Conservation (phyloP, 2,797 vertebrate species). For the Phalloptychus januarius region DNA sequence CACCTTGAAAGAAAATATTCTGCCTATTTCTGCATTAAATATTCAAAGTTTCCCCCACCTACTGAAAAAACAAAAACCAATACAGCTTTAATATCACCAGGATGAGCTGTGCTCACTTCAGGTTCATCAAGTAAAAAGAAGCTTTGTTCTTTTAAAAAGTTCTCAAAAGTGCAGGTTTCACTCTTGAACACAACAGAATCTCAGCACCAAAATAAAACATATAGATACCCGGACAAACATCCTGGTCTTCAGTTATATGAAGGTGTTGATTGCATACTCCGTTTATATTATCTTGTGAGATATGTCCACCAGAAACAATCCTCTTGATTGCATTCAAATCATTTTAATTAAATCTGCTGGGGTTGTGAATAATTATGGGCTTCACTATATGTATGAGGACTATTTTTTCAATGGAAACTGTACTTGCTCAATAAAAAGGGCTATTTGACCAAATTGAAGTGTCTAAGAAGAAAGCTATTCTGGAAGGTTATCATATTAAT, state of each 20-base stretch:
- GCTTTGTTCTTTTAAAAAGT: not conserved
- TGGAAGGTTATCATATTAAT: conserved; percentile 19
- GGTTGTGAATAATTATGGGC: not conserved
- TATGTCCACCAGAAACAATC: not conserved
- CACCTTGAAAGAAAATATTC: not conserved
- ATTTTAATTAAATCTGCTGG: not conserved
- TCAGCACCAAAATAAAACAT: not conserved
- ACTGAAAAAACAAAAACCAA: not conserved
- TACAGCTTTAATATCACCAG: not conserved
- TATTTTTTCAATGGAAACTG: not conserved
- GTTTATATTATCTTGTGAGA: not conserved
- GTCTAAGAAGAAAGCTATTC: conserved; percentile 9
- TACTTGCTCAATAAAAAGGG: too few species aligned
- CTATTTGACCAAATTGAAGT: not conserved
- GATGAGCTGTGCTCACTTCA: not conserved
- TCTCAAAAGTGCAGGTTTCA: not conserved
- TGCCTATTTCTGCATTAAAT: not conserved
- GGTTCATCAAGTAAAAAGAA: not conserved
- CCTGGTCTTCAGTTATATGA: not conserved
- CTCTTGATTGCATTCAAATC: not conserved
- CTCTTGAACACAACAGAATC: not conserved
- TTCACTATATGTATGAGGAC: not conserved
- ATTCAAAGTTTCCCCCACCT: not conserved
- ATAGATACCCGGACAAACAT: not conserved
- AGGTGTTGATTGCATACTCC: not conserved